phyloP scores from a whole-genome alignment of 2,888 invertebrate genomes.

The Nudaria mundana region DNA sequence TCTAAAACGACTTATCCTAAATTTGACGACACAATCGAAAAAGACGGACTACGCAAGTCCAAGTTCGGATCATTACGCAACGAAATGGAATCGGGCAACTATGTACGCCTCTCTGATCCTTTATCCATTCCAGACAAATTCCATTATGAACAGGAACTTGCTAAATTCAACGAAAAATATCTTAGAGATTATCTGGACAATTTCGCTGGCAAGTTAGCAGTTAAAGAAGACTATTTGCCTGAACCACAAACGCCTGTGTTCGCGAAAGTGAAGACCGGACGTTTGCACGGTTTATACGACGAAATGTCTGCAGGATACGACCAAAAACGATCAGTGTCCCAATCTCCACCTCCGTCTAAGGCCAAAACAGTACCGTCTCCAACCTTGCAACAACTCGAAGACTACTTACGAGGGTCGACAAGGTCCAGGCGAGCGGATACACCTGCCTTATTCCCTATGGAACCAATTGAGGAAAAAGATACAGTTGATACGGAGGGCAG shows the following conservation, averaged over 20 bases:
- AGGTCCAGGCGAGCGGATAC: slow-evolving; percentile 60
- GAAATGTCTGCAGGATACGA: slow-evolving; percentile 64
- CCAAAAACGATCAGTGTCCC: slow-evolving; percentile 58
- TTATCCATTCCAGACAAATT: slow-evolving; percentile 57
- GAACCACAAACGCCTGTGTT: slow-evolving; percentile 75
- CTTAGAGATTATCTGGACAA: slow-evolving; percentile 66
- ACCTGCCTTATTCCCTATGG: slow-evolving; percentile 76
- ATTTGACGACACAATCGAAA: slow-evolving; percentile 48
- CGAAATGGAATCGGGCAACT: slow-evolving; percentile 64
- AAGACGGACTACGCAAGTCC: slow-evolving; percentile 60
- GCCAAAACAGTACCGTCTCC: slow-evolving; percentile 66
- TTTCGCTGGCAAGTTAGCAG: slow-evolving; percentile 57
- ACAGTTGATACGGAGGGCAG: slow-evolving; percentile 59
- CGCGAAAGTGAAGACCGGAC: slow-evolving; percentile 67
- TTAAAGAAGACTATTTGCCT: slow-evolving; percentile 69
- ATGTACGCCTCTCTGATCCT: slow-evolving; percentile 66
- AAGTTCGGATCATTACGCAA: slow-evolving; percentile 73
- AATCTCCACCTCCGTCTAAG: slow-evolving; percentile 31
- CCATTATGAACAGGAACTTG: slow-evolving; percentile 70
- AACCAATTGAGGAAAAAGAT: slow-evolving; percentile 73
- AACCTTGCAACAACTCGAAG: slow-evolving; percentile 74
- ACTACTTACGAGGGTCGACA: slow-evolving; percentile 64
- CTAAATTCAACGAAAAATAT: slow-evolving; percentile 72
- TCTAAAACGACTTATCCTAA: slow-evolving; percentile 52
- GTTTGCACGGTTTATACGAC: slow-evolving; percentile 60